Evolutionary conservation across 2,797 vertebrate genomes (phyloP).

Genomic region (Cephalopachus bancanus): DNA sequence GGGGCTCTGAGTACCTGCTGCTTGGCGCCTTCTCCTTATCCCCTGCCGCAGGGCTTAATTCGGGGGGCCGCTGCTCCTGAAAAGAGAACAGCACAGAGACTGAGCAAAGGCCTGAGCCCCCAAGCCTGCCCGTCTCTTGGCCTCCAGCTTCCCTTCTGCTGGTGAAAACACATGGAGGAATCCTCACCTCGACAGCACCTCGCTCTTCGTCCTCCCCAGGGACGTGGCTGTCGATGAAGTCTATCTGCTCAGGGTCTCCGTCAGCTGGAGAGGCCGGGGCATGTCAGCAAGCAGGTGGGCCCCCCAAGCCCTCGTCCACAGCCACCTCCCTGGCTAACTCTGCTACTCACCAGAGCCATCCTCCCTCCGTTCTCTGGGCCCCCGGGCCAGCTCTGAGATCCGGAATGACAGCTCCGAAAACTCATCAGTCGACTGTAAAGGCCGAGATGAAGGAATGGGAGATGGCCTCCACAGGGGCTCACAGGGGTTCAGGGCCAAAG

Average conservation of each 20-base stretch:
- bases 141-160: neutral
- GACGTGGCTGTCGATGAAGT: conserved; percentile 92
- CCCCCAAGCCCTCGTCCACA: neutral
- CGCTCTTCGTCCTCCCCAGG: conserved; percentile 91
- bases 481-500: neutral
- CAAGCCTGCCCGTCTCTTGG: no score
- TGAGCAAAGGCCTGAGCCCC: neutral
- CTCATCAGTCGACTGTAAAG: conserved; percentile 93
- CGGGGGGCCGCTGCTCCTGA: conserved; percentile 74
- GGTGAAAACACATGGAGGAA: neutral
- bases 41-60: conserved; percentile 14
- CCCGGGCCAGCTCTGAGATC: conserved; percentile 91
- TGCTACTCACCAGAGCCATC: conserved; percentile 81
- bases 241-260: conserved; percentile 90
- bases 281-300: neutral
- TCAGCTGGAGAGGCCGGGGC: conserved; percentile 86
- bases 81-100: neutral
- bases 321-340: neutral
- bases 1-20: conserved; percentile 78
- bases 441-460: neutral
- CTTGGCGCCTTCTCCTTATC: conserved; percentile 39
- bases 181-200: conserved; percentile 70
- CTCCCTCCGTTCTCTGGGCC: conserved; percentile 90
- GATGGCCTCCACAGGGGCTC: neutral
- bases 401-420: conserved; percentile 94